Evolutionary conservation across 2,113 vertebrate species (phyloP), one percentile per base, ranked within the genome.

Genomic region (Seriola quinqueradiata): DNA sequence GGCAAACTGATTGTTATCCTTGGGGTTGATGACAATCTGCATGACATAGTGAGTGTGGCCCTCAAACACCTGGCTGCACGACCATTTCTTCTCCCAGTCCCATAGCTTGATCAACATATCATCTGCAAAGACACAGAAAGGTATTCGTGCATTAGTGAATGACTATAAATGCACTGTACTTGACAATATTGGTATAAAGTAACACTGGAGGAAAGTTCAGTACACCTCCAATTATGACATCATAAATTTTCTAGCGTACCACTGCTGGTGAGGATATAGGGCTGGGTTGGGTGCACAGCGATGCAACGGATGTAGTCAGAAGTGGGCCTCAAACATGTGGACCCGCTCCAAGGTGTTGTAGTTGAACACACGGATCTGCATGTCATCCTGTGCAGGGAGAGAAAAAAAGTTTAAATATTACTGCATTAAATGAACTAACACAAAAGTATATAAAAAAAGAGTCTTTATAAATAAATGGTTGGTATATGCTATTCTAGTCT

Each of bases 51-150:
- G 98, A n/a, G 98, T 99, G 81, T 99, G 98, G 70, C 98, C 98
- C 93, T 99, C 98, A 95, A 99, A 99, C 81, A 99, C 97, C 87
- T 99, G 98, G 85, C 97, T 98, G 91, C 98, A 99, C 2, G 97
- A 96, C 98, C 98, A 99, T 77, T 99, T 99, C 92, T 99, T 99
- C 88, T 99, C 98, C 98, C 98, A 99, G 93, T 99, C 98, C 98
- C 98, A 99, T 4, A 99, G 96, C 79, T 99, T 99, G 92, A 99
- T 99, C 81, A 99, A 95, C 98, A 99, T 99, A 92, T 99, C 98
- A 95, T 99, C 98, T 99, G 90, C 10, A 75, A 66, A 84, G 42
- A 70, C 23, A 89, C 12, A 91, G 28, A 74, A 68, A 70, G 17
- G 58, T 4, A 70, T 48, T 50, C 0, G 75, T 4, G 8, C 8